phyloP scores from a whole-genome alignment of 2,113 vertebrate genomes.

The Microtus richardsoni region DNA sequence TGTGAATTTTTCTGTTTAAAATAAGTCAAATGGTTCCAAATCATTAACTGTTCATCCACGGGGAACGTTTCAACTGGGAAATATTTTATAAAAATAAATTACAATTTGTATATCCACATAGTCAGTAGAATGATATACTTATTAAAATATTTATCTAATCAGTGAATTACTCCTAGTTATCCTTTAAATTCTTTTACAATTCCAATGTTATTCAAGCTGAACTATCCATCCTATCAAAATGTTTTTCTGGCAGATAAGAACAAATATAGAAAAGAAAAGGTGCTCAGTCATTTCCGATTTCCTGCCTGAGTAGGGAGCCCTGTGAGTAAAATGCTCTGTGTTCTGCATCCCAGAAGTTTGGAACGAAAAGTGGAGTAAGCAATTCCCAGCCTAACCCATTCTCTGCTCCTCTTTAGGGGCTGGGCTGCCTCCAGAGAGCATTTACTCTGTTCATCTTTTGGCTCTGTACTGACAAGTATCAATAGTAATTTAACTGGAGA shows the following conservation, averaged over 20 bases:
- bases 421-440: background rate
- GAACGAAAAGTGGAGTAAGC: background rate
- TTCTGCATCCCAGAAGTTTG: background rate
- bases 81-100: slow-evolving; percentile 22
- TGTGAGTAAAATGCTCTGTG: background rate
- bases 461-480: background rate
- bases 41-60: slow-evolving; percentile 17
- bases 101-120: background rate
- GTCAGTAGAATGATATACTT: background rate
- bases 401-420: background rate
- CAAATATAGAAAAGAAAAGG: background rate
- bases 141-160: slow-evolving; percentile 20
- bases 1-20: slow-evolving; percentile 46
- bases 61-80: slow-evolving; percentile 19
- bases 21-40: slow-evolving; percentile 21
- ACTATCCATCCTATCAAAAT: slow-evolving; percentile 8
- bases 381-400: background rate
- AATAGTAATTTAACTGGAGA: background rate
- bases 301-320: background rate
- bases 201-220: slow-evolving; percentile 19
- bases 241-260: background rate
- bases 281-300: slow-evolving; percentile 32
- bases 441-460: background rate
- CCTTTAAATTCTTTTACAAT: slow-evolving; percentile 43
- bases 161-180: background rate